Conservation (phyloP, 1,140 invertebrate species). For the Drosophila pseudoananassae region DNA sequence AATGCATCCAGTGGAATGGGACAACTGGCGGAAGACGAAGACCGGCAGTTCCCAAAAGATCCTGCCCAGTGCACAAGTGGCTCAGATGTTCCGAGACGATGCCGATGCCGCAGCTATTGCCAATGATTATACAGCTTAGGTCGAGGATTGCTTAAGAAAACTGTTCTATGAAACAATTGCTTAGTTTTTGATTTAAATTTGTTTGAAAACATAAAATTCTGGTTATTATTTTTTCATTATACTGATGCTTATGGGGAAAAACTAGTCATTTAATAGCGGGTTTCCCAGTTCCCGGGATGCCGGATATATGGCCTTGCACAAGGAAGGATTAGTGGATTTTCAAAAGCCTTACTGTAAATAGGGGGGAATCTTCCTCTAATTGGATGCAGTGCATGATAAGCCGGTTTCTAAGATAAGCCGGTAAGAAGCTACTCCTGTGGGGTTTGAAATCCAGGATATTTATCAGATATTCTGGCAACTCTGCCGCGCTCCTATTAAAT, state of each 20-base stretch:
- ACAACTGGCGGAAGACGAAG: slow-evolving; percentile 77
- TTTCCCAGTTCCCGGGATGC: too few species aligned
- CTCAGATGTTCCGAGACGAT: slow-evolving; percentile 71
- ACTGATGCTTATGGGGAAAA: too few species aligned
- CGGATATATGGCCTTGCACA: too few species aligned
- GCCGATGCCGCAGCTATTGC: slow-evolving; percentile 58
- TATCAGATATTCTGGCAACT: too few species aligned
- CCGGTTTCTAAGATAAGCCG: too few species aligned
- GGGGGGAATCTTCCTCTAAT: too few species aligned
- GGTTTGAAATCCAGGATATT: too few species aligned
- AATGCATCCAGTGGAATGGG: slow-evolving; percentile 80
- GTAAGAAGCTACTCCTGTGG: too few species aligned
- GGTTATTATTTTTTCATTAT: neutral
- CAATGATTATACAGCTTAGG: slow-evolving; percentile 59
- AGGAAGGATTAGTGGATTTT: too few species aligned
- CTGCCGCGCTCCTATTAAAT: neutral
- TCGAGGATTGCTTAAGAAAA: slow-evolving; percentile 17
- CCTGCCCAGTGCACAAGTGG: slow-evolving; percentile 68
- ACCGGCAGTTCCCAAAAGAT: slow-evolving; percentile 72
- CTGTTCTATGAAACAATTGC: slow-evolving; percentile 25
- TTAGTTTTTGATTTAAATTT: slow-evolving; percentile 46
- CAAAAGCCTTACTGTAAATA: too few species aligned
- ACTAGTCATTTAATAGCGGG: too few species aligned
- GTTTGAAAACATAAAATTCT: slow-evolving; percentile 33
- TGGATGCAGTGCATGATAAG: too few species aligned